phyloP scores from a whole-genome alignment of 2,797 vertebrate species.

The Lateolabrax maculatus region DNA sequence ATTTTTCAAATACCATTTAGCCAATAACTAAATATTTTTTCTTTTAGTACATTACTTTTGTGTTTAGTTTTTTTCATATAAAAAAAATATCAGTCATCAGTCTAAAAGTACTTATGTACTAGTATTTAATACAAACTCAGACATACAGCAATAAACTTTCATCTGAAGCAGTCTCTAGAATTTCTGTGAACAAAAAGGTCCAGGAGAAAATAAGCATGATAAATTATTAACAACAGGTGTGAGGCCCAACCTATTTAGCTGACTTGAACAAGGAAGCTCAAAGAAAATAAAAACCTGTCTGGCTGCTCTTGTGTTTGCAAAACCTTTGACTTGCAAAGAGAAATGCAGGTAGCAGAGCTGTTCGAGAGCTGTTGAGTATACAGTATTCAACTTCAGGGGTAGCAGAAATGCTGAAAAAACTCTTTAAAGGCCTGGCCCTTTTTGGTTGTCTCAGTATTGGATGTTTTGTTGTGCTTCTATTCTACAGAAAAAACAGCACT shows the following conservation, averaged over 20 bases:
- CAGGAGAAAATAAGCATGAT: background rate
- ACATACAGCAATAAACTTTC: background rate
- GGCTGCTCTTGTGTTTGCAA: constrained; percentile 3
- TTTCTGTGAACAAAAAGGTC: background rate
- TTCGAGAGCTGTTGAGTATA: background rate
- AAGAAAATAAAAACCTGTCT: constrained; percentile 47
- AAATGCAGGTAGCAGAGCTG: background rate
- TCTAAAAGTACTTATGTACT: background rate
- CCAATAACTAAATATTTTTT: background rate
- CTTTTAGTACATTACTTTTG: background rate
- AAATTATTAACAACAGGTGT: constrained; percentile 19
- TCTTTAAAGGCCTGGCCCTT: background rate
- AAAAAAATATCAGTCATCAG: background rate
- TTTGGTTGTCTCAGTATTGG: constrained; percentile 11
- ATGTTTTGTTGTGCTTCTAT: background rate
- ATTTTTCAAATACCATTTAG: background rate
- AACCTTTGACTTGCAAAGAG: constrained; percentile 52
- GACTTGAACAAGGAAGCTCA: constrained; percentile 50
- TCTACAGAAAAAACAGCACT: fast-evolving
- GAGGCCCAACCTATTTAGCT: background rate
- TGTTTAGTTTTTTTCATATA: background rate
- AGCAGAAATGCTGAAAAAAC: constrained; percentile 42
- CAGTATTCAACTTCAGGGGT: background rate
- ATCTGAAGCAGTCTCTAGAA: fast-evolving
- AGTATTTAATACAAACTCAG: too few species aligned